Percentiles rank a stretch among this genome's conserved stretches.
These are phyloP conservation scores for Podabrus alpinus DNA, from an alignment of 2,888 invertebrate species.

Conservation along the genomic window DNA sequence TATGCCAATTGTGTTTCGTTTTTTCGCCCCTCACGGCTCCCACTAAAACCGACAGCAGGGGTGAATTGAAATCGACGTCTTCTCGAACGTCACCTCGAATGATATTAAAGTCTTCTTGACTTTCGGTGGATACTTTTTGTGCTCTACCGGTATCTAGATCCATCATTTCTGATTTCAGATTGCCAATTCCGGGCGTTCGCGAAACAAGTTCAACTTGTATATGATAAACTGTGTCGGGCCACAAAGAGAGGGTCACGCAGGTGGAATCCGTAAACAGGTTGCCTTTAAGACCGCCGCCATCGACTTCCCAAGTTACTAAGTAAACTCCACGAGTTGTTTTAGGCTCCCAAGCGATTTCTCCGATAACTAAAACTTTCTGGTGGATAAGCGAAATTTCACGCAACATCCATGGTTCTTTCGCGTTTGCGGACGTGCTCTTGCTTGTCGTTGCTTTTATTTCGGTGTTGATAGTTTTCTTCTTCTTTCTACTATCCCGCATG, in stretches of 20 bases:
- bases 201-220: slow-evolving; percentile 75
- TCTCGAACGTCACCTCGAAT: slow-evolving; percentile 52
- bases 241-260: slow-evolving; percentile 75
- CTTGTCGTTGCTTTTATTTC: slow-evolving; percentile 60
- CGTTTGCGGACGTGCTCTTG: slow-evolving; percentile 56
- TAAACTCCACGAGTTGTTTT: slow-evolving; percentile 70
- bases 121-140: slow-evolving; percentile 67
- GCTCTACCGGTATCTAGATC: slow-evolving; percentile 67
- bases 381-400: slow-evolving; percentile 73
- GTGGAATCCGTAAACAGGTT: slow-evolving; percentile 82
- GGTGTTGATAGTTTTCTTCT: slow-evolving; percentile 58
- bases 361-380: slow-evolving; percentile 72
- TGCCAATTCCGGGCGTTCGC: slow-evolving; percentile 64
- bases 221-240: slow-evolving; percentile 81
- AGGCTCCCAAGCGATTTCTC: slow-evolving; percentile 75
- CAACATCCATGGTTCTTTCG: slow-evolving; percentile 64
- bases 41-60: slow-evolving; percentile 64
- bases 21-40: slow-evolving; percentile 67
- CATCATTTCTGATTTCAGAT: slow-evolving; percentile 68
- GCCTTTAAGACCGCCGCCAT: slow-evolving; percentile 79
- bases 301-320: slow-evolving; percentile 83
- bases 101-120: slow-evolving; percentile 64
- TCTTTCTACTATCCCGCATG: slow-evolving; percentile 53
- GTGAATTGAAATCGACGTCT: slow-evolving; percentile 57
- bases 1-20: slow-evolving; percentile 59